These are phyloP conservation scores for Mormyrus iriodes DNA, from an alignment of 2,113 vertebrate species.

Conservation along the genomic window DNA sequence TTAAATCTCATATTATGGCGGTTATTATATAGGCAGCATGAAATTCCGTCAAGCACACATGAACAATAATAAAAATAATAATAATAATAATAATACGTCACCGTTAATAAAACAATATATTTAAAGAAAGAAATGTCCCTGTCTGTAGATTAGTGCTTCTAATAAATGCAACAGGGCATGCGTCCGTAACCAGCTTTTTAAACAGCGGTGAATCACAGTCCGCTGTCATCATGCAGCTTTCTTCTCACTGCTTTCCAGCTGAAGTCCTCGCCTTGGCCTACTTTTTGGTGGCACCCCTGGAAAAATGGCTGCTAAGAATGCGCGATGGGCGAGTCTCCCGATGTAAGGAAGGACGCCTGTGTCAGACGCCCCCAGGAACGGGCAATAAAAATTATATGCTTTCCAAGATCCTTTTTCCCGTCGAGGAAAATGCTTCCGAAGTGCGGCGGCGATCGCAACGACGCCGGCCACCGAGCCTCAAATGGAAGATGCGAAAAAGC, in stretches of 20 bases:
- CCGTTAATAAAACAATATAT: neutral
- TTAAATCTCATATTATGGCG: neutral
- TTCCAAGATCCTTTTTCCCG: neutral
- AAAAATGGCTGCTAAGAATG: constrained; percentile 25
- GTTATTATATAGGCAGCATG: neutral
- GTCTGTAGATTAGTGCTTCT: neutral
- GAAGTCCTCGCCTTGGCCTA: neutral
- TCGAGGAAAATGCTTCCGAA: too few species aligned
- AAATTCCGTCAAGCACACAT: neutral
- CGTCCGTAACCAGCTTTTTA: neutral
- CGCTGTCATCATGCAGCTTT: neutral
- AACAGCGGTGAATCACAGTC: neutral
- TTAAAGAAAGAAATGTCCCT: neutral
- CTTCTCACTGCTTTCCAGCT: neutral
- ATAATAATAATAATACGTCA: neutral
- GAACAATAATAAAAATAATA: neutral
- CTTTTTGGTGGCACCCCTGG: constrained; percentile 2
- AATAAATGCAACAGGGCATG: neutral
- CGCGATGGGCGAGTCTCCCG: constrained; percentile 7
- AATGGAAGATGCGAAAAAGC: neutral
- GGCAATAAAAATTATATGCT: neutral
- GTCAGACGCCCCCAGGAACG: constrained; percentile 20
- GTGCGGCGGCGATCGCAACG: neutral
- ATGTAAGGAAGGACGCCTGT: constrained; percentile 15
- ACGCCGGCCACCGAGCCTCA: neutral